Base-by-base conservation (phyloP, 2,797 vertebrate genomes). In the Luscinia luscinia region DNA sequence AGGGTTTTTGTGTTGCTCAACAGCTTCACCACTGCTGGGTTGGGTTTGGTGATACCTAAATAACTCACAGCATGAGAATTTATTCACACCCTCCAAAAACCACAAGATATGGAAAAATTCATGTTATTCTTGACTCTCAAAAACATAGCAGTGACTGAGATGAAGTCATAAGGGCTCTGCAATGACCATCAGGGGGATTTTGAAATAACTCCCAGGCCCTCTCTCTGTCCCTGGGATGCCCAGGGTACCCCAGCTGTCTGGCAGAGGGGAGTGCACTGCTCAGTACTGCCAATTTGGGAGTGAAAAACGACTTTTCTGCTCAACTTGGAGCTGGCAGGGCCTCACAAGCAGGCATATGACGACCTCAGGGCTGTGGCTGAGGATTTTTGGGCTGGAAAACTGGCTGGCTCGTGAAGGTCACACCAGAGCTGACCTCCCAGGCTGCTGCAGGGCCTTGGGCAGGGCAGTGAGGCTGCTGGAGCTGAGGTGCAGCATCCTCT, bases 31-130 rank as follows among this genome's bases (percentile, higher is more conserved):
- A 0, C 87, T 78, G 70, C 55, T 62, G 87, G 62, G 69, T 11
- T 94, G 89, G 87, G 62, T 91, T 95, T 90, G 48, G 67, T 38
- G 95, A 84, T 91, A 96, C 95, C 95, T 95, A 89, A 78, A 36
- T 64, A 93, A 95, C 87, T 97, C 96, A 97, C 85, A 96, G 93
- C 83, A 76, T 94, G 96, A 89, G 95, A 98, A 98, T 97, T 97
- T n/a, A 93, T 95, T 96, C 94, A 94, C 96, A 95, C 95, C 92
- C 96, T 96, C 94, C 95, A 93, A 93, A 97, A 97, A 95, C 97
- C 97, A 97, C 97, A 97, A 94, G 91, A 96, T 97, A 93, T 46
- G 96, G 97, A 97, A 97, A 89, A 97, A 90, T 67, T 49, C 81
- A 34, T 96, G 95, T 97, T 97, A 95, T 93, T 95, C 96, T 96